These are phyloP conservation scores for Homalodisca vitripennis DNA, from an alignment of 1,140 invertebrate species.

Conservation along the genomic window DNA sequence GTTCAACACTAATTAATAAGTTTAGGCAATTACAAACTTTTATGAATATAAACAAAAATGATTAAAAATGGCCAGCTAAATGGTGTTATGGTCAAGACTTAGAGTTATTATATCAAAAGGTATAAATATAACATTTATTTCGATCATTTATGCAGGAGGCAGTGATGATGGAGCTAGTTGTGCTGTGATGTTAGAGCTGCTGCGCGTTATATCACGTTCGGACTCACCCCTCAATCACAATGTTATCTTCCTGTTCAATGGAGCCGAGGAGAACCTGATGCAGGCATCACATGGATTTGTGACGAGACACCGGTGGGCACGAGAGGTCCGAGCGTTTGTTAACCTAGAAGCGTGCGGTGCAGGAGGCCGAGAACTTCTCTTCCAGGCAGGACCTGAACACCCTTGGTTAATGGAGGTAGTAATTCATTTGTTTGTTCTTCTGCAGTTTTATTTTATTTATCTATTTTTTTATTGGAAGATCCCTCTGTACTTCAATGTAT, in stretches of 20 bases:
- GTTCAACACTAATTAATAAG: too few species aligned
- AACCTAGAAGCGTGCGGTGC: constrained; percentile 94
- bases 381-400: constrained; percentile 90
- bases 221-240: constrained; percentile 57
- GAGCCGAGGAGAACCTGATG: constrained; percentile 76
- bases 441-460: too few species aligned
- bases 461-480: too few species aligned
- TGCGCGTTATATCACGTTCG: constrained; percentile 68
- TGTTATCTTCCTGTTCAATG: constrained; percentile 86
- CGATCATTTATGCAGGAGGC: too few species aligned
- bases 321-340: constrained; percentile 77
- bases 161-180: constrained; percentile 93
- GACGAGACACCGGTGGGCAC: constrained; percentile 88
- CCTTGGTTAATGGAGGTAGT: constrained; percentile 85
- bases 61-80: too few species aligned
- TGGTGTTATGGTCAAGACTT: too few species aligned
- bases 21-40: too few species aligned
- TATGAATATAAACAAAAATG: too few species aligned
- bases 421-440: constrained; percentile 3
- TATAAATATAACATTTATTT: too few species aligned
- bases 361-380: constrained; percentile 89
- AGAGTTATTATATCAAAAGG: too few species aligned
- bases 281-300: constrained; percentile 90
- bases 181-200: constrained; percentile 86
- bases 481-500: too few species aligned